Conservation (phyloP, 1,140 invertebrate genomes). For the Bombus impatiens region DNA sequence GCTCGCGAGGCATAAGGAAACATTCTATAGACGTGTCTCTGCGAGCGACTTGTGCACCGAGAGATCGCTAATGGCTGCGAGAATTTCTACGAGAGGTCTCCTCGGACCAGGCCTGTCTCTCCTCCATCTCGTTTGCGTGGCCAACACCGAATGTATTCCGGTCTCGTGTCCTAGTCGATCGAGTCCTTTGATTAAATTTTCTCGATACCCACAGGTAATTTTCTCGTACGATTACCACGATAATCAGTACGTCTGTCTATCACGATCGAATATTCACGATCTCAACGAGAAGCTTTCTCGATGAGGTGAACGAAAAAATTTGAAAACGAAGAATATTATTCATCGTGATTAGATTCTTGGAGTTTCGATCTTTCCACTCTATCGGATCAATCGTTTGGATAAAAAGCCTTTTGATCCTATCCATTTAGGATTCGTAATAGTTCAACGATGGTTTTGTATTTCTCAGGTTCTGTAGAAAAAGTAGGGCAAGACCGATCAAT, state of each 20-base stretch:
- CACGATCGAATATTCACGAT: background rate
- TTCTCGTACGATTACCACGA: conserved; percentile 22
- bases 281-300: background rate
- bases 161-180: conserved; percentile 20
- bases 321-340: background rate
- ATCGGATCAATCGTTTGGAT: background rate
- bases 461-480: too few species aligned
- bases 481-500: too few species aligned
- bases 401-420: background rate
- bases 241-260: background rate
- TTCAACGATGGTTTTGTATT: background rate
- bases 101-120: conserved; percentile 18
- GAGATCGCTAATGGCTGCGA: conserved; percentile 59
- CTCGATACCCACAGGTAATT: conserved; percentile 45
- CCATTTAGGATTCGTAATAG: background rate
- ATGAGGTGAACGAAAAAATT: background rate
- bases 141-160: conserved; percentile 38
- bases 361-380: background rate
- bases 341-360: background rate
- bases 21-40: conserved; percentile 38
- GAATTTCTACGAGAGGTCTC: conserved; percentile 56
- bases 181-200: conserved; percentile 61
- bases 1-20: conserved; percentile 46
- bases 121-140: conserved; percentile 1
- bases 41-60: conserved; percentile 47